Conservation (phyloP, 2,113 vertebrate species). For the Petaurus breviceps region DNA sequence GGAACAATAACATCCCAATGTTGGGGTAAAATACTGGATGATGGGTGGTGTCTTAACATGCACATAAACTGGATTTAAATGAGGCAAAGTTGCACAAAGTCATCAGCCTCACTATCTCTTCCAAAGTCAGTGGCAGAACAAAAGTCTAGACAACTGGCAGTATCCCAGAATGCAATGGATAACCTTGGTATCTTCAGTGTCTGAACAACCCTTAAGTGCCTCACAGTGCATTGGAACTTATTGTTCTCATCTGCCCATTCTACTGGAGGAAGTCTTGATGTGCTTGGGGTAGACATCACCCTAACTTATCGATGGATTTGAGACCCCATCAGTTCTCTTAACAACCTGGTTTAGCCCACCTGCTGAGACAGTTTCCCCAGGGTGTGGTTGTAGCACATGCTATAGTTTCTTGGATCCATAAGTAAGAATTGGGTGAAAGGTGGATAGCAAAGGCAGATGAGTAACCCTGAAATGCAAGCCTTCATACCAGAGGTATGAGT, state of each 20-base stretch:
- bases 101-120: background rate
- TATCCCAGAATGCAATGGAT: background rate
- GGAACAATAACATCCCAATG: background rate
- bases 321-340: background rate
- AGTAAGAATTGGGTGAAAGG: background rate
- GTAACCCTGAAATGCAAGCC: background rate
- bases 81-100: background rate
- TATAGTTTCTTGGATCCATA: too few species aligned
- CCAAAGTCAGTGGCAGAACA: background rate
- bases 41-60: background rate
- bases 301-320: background rate
- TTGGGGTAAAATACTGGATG: background rate
- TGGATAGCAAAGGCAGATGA: background rate
- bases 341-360: background rate
- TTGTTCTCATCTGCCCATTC: background rate
- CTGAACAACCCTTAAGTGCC: background rate
- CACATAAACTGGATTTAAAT: background rate
- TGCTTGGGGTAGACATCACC: background rate
- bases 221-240: background rate
- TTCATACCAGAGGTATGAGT: background rate
- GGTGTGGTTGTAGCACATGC: too few species aligned
- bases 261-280: background rate
- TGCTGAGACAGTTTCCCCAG: background rate
- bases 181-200: background rate
- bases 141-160: background rate